Evolutionary conservation across 2,797 vertebrate species (phyloP).

Genomic region (Pagetopsis macropterus): DNA sequence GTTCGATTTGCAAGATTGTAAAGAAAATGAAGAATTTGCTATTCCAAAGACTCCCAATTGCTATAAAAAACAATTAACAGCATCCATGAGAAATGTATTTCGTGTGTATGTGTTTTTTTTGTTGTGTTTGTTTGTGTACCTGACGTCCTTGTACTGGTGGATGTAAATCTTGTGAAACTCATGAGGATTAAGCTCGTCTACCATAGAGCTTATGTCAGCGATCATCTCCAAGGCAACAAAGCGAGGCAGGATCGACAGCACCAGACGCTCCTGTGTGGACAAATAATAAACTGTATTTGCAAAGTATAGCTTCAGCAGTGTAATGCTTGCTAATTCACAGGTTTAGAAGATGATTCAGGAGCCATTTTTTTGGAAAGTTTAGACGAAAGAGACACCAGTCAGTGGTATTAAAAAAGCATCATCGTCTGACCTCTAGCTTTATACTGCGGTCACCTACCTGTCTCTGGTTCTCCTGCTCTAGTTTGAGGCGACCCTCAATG

Average conservation of each 20-base stretch:
- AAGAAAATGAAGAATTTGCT: not conserved
- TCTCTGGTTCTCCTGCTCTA: constrained; percentile 86
- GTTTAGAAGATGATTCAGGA: not conserved
- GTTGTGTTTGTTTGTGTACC: constrained; percentile 61
- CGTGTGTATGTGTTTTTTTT: not conserved
- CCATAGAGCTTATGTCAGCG: constrained; percentile 81
- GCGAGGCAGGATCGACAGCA: constrained; percentile 83
- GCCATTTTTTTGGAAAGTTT: not conserved
- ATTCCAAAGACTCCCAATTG: no score
- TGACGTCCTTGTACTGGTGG: constrained; percentile 85
- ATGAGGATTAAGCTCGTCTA: constrained; percentile 79
- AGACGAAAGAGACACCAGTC: not conserved
- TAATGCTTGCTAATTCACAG: not conserved
- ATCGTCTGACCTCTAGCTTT: not conserved
- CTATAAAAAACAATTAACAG: not conserved
- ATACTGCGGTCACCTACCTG: constrained; percentile 68
- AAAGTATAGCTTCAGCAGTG: not conserved
- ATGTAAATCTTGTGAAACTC: constrained; percentile 87
- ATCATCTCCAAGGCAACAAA: constrained; percentile 88
- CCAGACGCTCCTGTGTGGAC: constrained; percentile 78
- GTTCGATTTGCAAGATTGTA: not conserved
- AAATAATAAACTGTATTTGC: constrained; percentile 6
- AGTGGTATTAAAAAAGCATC: not conserved
- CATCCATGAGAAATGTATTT: not conserved
- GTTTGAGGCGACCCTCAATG: constrained; percentile 83